Evolutionary conservation across 92 coral and sea anemone genomes (phyloP).

Genomic region (Parazoanthus atlanticus): DNA sequence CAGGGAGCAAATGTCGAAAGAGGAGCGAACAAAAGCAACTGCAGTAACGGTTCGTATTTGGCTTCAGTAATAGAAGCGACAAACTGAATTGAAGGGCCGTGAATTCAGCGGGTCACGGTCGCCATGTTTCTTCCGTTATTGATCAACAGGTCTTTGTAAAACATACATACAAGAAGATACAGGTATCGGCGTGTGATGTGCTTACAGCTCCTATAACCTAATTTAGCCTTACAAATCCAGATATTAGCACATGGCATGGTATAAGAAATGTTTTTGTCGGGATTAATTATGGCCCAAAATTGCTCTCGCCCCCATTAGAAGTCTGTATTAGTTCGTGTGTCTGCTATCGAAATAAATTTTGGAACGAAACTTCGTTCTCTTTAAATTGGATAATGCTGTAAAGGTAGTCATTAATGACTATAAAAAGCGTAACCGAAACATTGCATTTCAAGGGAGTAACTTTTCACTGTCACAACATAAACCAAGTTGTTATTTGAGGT

Average conservation of each 20-base stretch:
- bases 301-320: not conserved
- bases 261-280: not conserved
- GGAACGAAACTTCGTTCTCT: not conserved
- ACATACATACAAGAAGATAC: not conserved
- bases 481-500: not conserved
- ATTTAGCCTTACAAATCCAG: not conserved
- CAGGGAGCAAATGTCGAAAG: not conserved
- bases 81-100: not conserved
- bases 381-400: not conserved
- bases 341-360: not conserved
- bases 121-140: slow-evolving; percentile 29
- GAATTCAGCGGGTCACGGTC: not conserved
- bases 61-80: not conserved
- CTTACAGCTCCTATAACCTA: not conserved
- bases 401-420: too few species aligned
- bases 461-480: not conserved
- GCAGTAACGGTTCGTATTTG: not conserved
- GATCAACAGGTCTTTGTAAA: slow-evolving; percentile 25
- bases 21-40: not conserved
- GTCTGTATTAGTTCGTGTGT: too few species aligned
- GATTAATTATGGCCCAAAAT: not conserved
- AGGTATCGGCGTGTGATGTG: not conserved
- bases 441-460: not conserved
- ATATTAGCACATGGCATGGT: not conserved
- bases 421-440: not conserved